phyloP scores from a whole-genome alignment of 1,140 invertebrate species.

The Akabosia matsudoensis region DNA sequence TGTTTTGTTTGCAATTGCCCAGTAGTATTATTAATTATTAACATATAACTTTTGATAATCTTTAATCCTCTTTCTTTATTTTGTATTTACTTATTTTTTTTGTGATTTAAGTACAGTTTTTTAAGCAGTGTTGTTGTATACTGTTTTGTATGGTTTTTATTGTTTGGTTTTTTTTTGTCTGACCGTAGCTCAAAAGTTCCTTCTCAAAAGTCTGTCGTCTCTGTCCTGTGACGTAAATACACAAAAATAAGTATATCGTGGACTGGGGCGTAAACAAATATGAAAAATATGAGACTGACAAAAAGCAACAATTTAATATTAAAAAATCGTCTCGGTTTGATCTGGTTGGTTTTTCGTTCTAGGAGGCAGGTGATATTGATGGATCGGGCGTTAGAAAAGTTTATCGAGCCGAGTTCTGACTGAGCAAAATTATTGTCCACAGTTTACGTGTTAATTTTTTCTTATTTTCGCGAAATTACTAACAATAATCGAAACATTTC shows the following conservation, averaged over 20 bases:
- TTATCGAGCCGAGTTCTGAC: constrained; percentile 3
- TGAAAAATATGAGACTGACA: constrained; percentile 13
- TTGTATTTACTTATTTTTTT: not conserved
- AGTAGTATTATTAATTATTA: not conserved
- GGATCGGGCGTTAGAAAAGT: constrained; percentile 23
- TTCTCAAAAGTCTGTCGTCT: constrained; percentile 18
- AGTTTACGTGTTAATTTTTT: too few relatives aligned
- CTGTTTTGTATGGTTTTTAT: constrained; percentile 8
- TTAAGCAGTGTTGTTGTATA: constrained; percentile 1
- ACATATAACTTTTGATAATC: not conserved
- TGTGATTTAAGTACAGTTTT: not conserved
- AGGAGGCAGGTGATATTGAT: constrained; percentile 3
- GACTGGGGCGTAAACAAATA: constrained; percentile 1
- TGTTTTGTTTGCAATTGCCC: not conserved
- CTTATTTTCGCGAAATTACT: too few relatives aligned
- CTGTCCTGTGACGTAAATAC: constrained; percentile 22
- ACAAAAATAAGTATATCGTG: too few relatives aligned
- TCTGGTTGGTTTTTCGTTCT: constrained; percentile 7
- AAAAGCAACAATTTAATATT: not conserved
- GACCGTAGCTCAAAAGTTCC: constrained; percentile 18
- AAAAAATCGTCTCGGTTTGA: not conserved
- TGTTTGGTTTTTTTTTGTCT: not conserved
- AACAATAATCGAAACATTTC: too few relatives aligned
- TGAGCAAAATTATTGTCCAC: too few relatives aligned
- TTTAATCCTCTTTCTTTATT: not conserved